Evolutionary conservation across 2,888 invertebrate genomes (phyloP).

Genomic region (Clepsis dumicolana): DNA sequence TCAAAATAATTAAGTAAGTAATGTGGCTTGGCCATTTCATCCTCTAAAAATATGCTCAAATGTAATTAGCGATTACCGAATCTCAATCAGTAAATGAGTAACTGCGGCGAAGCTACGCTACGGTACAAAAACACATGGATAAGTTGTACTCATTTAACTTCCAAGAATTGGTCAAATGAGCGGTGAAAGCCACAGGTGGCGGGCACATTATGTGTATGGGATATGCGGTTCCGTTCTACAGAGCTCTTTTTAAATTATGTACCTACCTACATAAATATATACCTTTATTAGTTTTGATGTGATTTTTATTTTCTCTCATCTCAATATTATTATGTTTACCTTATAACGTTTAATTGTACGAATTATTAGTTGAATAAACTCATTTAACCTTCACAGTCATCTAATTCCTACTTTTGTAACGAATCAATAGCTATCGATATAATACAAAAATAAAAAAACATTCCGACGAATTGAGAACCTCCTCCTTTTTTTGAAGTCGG

Average conservation of each 20-base stretch:
- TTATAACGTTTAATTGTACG: too few species aligned
- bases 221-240: conserved; percentile 55
- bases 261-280: conserved; percentile 37
- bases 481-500: too few species aligned
- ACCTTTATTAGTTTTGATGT: not conserved
- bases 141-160: conserved; percentile 62
- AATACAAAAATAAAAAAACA: too few species aligned
- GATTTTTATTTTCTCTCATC: not conserved
- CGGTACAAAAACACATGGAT: conserved; percentile 50
- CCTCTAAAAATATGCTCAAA: not conserved
- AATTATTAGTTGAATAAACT: too few species aligned
- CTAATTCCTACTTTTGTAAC: too few species aligned
- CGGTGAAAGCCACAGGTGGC: conserved; percentile 73
- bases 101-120: conserved; percentile 13
- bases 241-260: conserved; percentile 49
- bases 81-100: conserved; percentile 12
- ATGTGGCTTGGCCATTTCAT: not conserved
- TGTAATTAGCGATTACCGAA: conserved; percentile 16
- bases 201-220: conserved; percentile 62
- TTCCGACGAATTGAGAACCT: too few species aligned
- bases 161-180: conserved; percentile 71
- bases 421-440: too few species aligned
- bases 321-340: too few species aligned
- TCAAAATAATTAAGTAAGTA: too few species aligned
- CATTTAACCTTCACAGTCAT: too few species aligned